Evolutionary conservation across 1,140 invertebrate species (phyloP), one percentile per base, ranked within the genome.

Genomic region (Cydia splendana): DNA sequence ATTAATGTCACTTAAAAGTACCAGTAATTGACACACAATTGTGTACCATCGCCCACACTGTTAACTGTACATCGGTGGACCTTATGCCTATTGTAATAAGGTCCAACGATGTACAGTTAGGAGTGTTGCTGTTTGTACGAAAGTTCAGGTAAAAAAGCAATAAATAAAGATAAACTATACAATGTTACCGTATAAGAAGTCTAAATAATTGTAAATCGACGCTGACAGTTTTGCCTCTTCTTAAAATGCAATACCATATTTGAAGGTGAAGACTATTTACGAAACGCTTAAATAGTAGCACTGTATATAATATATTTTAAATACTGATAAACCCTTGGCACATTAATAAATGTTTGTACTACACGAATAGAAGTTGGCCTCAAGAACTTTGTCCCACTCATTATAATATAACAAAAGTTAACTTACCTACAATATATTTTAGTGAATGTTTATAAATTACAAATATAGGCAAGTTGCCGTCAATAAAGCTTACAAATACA

Each of bases 281-380:
- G n/a, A 53, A 53, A 3, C 51, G n/a, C 51, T 48, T 48, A 48
- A 48, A 53, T 53, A 53, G 51, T 53, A 45, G 42, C 10, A 57
- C 9, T 24, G 45, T 75, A 75, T 51, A 74, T 15, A 75, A 51
- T 75, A 45, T n/a, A 71, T 71, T 38, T 38, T n/a, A 75, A 75
- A 75, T 75, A 75, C 75, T 75, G 75, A 62, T 75, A 30, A 34
- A 75, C 53, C 75, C 75, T 75, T 75, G 75, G 75, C 75, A 75
- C 75, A 65, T 53, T 38, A 67, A 57, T 74, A 28, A 13, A 71
- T 71, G 67, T 71, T 71, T 71, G 67, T 71, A 71, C 67, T 71
- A 38, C 3, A 38, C 30, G n/a, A 7, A 38, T 71, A 42, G 2
- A 34, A 9, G n/a, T 71, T 38, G 24, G 65, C 65, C 65, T 67